Conservation (phyloP, 1,140 invertebrate genomes). For the Mesaphorura yosii region DNA sequence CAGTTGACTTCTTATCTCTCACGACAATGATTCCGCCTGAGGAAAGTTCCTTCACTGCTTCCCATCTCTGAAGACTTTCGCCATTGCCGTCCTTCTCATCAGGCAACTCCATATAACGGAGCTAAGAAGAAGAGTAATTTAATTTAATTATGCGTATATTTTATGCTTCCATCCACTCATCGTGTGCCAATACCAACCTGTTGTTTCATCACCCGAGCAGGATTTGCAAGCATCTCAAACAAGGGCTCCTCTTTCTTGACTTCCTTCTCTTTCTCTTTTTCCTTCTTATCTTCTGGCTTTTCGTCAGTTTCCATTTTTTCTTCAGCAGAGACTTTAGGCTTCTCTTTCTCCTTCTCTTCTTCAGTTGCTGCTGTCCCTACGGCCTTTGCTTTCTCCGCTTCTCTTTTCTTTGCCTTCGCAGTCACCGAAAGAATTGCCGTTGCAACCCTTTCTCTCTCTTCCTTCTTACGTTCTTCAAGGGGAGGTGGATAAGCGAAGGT, state of each 20-base stretch:
- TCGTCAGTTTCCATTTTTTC: slow-evolving; percentile 47
- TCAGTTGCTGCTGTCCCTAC: slow-evolving; percentile 45
- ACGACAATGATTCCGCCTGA: slow-evolving; percentile 95
- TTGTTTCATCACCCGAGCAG: slow-evolving; percentile 82
- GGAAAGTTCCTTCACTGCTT: slow-evolving; percentile 76
- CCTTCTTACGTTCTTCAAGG: slow-evolving; percentile 94
- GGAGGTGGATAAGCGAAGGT: slow-evolving; percentile 92
- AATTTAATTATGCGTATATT: slow-evolving; percentile 8
- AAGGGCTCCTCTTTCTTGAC: slow-evolving; percentile 60
- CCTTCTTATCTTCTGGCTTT: slow-evolving; percentile 48
- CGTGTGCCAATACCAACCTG: slow-evolving; percentile 45
- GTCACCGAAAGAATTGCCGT: slow-evolving; percentile 96
- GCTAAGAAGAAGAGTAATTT: slow-evolving; percentile 35
- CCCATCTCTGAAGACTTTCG: slow-evolving; percentile 64
- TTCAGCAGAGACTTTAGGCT: slow-evolving; percentile 25
- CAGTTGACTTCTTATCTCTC: slow-evolving; percentile 63
- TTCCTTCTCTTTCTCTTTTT: slow-evolving; percentile 47
- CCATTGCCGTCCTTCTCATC: too few relatives aligned
- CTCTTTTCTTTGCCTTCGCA: slow-evolving; percentile 70
- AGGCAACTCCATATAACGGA: slow-evolving; percentile 70
- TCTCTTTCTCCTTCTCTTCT: slow-evolving; percentile 38
- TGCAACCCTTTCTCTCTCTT: slow-evolving; percentile 88
- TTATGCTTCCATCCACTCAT: slow-evolving; percentile 3
- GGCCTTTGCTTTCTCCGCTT: slow-evolving; percentile 47
- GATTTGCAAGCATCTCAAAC: slow-evolving; percentile 88